Evolutionary conservation across 1,140 invertebrate genomes (phyloP).

Genomic region (Drosophila nannoptera): DNA sequence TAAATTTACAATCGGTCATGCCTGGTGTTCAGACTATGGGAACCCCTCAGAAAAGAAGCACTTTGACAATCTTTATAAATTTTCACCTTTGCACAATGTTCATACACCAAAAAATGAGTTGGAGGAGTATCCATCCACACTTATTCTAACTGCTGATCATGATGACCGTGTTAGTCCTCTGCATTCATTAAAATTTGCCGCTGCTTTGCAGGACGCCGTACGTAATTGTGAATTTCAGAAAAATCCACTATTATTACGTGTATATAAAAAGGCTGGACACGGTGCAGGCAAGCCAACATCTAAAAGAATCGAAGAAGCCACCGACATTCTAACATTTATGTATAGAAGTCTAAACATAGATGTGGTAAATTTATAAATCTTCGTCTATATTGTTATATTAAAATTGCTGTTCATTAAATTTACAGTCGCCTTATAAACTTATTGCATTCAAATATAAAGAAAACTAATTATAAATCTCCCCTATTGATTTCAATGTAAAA

Average conservation of each 20-base stretch:
- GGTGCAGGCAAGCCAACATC: slow-evolving; percentile 96
- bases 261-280: slow-evolving; percentile 98
- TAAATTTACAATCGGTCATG: slow-evolving; percentile 98
- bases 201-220: slow-evolving; percentile 90
- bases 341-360: slow-evolving; percentile 85
- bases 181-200: slow-evolving; percentile 97
- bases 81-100: slow-evolving; percentile 97
- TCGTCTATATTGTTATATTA: slow-evolving; percentile 3
- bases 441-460: no score
- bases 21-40: slow-evolving; percentile 98
- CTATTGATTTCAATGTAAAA: no score
- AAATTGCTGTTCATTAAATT: slow-evolving; percentile 3
- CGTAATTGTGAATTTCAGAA: slow-evolving; percentile 84
- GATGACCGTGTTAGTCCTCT: slow-evolving; percentile 98
- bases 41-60: slow-evolving; percentile 92
- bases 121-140: slow-evolving; percentile 91
- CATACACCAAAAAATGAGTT: slow-evolving; percentile 81
- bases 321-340: slow-evolving; percentile 93
- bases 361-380: slow-evolving; percentile 57
- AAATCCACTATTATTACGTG: slow-evolving; percentile 93
- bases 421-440: no score
- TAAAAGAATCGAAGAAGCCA: slow-evolving; percentile 89
- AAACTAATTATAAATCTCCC: no score
- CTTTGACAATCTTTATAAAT: slow-evolving; percentile 93
- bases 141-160: slow-evolving; percentile 97